phyloP scores from a whole-genome alignment of 1,140 invertebrate genomes.

The Planococcus citri region DNA sequence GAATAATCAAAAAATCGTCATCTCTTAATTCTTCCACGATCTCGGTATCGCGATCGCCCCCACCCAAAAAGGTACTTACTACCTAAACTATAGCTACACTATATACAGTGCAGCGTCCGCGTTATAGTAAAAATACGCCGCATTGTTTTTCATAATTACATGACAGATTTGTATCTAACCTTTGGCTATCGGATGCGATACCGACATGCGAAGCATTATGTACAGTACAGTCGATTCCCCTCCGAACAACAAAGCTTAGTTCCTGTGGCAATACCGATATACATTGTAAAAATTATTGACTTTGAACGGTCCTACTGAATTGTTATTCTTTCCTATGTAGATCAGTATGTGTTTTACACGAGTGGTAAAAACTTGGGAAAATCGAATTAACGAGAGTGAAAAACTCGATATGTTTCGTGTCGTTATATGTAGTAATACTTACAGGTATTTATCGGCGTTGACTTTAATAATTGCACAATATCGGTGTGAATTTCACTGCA shows the following conservation, averaged over 20 bases:
- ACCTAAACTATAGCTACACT: no score
- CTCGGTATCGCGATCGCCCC: no score
- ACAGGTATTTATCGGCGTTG: not conserved
- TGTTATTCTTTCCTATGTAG: slow-evolving; percentile 5
- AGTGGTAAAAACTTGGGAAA: not conserved
- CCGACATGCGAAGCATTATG: no score
- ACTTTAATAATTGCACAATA: not conserved
- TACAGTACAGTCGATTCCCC: not conserved
- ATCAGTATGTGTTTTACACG: not conserved
- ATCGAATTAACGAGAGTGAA: not conserved
- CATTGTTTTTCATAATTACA: slow-evolving; percentile 14
- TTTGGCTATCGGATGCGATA: not conserved
- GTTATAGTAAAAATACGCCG: no score
- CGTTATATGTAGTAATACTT: no score
- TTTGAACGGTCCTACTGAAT: slow-evolving; percentile 9
- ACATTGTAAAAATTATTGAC: slow-evolving; percentile 16
- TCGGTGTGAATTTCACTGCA: not conserved
- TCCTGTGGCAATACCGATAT: slow-evolving; percentile 1
- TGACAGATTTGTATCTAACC: slow-evolving; percentile 15
- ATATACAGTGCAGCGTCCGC: no score
- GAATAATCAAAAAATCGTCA: no score
- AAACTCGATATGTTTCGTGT: not conserved
- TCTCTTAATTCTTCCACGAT: no score
- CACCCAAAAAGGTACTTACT: no score
- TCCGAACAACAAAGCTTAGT: slow-evolving; percentile 11